Percentiles rank a stretch among this genome's conserved stretches.
Evolutionary conservation across 2,113 vertebrate species (phyloP).

Genomic region (Notarius quadriscutis): DNA sequence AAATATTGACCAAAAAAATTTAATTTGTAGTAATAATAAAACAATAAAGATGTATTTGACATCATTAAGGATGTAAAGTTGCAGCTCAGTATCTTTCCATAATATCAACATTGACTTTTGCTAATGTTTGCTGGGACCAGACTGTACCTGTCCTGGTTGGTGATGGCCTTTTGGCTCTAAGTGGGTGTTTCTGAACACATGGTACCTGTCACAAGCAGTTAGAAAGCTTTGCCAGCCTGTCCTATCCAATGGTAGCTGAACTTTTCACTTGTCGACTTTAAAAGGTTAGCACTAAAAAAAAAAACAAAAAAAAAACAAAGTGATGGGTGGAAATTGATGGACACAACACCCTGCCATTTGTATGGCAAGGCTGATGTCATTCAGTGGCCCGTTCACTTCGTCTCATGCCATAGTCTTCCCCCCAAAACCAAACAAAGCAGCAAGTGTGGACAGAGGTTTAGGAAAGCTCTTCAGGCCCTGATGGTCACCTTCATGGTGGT

Average conservation of each 20-base stretch:
- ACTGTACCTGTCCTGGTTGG: conserved; percentile 63
- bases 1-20: neutral
- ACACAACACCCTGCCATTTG: conserved; percentile 67
- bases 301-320: conserved; percentile 64
- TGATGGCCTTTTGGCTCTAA: conserved; percentile 68
- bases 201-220: conserved; percentile 87
- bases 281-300: conserved; percentile 83
- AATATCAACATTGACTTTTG: neutral
- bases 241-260: conserved; percentile 77
- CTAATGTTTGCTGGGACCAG: conserved; percentile 47
- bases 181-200: conserved; percentile 68
- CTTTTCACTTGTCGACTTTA: conserved; percentile 85
- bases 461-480: conserved; percentile 45
- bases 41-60: neutral
- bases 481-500: conserved; percentile 39
- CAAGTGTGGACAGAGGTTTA: conserved; percentile 46
- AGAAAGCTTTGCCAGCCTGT: conserved; percentile 73
- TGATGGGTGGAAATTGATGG: conserved; percentile 74
- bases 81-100: neutral
- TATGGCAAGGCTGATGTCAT: conserved; percentile 59
- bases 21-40: neutral
- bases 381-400: conserved; percentile 48
- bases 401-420: neutral
- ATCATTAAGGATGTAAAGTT: neutral
- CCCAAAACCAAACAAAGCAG: conserved; percentile 50